Conservation (phyloP, 2,888 invertebrate species). For the Zhuqinia jingwanae region DNA sequence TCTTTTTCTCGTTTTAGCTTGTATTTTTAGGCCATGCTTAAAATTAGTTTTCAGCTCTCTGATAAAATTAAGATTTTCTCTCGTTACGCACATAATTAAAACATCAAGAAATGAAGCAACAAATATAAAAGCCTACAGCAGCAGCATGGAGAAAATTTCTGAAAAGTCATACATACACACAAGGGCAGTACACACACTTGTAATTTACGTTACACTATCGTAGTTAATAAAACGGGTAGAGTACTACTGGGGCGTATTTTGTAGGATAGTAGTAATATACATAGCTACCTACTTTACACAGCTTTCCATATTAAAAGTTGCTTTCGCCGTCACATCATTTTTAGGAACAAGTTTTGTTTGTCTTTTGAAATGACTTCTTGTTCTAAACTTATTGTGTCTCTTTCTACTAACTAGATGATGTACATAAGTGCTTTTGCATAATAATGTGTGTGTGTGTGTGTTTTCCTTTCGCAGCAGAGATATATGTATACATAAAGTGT, state of each 20-base stretch:
- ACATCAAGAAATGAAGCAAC: constrained; percentile 8
- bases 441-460: too few species aligned
- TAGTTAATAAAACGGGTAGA: too few species aligned
- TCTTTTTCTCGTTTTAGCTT: too few species aligned
- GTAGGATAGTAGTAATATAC: not conserved
- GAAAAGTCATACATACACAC: too few species aligned
- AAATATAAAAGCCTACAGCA: not conserved
- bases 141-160: not conserved
- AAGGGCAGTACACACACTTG: too few species aligned
- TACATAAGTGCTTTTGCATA: too few species aligned
- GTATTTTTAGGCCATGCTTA: constrained; percentile 7
- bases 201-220: too few species aligned
- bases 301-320: not conserved
- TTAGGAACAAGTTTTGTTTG: not conserved
- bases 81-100: constrained; percentile 45
- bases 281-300: not conserved
- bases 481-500: not conserved
- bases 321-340: not conserved
- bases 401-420: too few species aligned
- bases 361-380: constrained; percentile 5
- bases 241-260: too few species aligned
- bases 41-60: constrained; percentile 51
- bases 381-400: not conserved
- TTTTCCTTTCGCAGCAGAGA: not conserved
- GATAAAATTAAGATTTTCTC: constrained; percentile 59